Conservation (phyloP, 2,797 vertebrate species). For the Crenuchus spilurus region DNA sequence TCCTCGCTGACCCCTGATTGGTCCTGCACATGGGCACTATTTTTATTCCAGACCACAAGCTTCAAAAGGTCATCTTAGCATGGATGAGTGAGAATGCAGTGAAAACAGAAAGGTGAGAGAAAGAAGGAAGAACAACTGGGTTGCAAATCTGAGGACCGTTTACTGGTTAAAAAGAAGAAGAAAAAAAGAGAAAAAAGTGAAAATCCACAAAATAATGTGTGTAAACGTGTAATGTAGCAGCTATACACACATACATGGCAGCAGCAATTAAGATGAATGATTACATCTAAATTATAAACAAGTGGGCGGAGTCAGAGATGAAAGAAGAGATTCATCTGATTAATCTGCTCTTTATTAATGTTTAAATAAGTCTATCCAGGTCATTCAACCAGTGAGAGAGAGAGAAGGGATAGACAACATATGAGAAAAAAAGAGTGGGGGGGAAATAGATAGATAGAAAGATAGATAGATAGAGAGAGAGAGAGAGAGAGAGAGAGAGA, state of each 20-base stretch:
- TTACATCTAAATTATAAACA: background rate
- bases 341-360: conserved; percentile 43
- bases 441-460: background rate
- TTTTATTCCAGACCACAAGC: conserved; percentile 12
- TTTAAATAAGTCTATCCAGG: conserved; percentile 28
- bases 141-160: background rate
- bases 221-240: background rate
- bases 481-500: conserved; percentile 1
- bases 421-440: background rate
- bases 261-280: background rate
- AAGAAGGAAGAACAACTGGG: too few species aligned
- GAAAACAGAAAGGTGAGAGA: background rate
- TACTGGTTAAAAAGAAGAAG: too few species aligned
- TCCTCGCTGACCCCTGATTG: conserved; percentile 60
- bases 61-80: background rate
- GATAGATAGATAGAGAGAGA: background rate
- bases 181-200: too few species aligned
- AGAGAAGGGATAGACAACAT: background rate
- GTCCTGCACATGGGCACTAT: conserved; percentile 58
- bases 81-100: background rate
- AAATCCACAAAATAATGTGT: background rate
- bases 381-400: background rate
- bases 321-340: conserved; percentile 35
- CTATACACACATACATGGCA: background rate
- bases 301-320: conserved; percentile 26